These are phyloP conservation scores for Rattus rattus DNA, from an alignment of 2,113 vertebrate genomes.

Conservation along the genomic window DNA sequence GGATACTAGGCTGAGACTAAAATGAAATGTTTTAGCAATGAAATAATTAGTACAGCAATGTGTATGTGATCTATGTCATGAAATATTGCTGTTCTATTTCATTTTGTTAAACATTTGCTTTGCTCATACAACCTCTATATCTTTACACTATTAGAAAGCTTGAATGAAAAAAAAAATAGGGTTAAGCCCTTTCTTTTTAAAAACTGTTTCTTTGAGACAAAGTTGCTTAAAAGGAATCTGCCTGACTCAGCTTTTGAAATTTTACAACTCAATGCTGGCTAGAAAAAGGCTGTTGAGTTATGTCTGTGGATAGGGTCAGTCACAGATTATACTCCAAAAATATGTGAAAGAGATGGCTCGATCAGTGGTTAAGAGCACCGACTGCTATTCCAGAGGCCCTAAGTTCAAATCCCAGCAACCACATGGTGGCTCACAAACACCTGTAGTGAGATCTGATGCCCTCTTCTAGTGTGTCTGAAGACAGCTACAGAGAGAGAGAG, in stretches of 20 bases:
- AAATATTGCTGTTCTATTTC: not conserved
- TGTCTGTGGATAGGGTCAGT: not conserved
- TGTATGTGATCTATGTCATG: not conserved
- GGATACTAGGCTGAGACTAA: not conserved
- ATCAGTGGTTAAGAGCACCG: too few species aligned
- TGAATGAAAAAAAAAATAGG: not conserved
- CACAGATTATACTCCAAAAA: not conserved
- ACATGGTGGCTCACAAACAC: too few species aligned
- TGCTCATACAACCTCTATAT: not conserved
- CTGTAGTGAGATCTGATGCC: too few species aligned
- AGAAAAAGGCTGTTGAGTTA: not conserved
- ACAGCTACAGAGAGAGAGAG: too few species aligned
- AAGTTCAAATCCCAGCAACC: too few species aligned
- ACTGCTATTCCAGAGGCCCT: too few species aligned
- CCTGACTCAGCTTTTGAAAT: not conserved
- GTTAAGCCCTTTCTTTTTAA: not conserved
- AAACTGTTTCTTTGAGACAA: not conserved
- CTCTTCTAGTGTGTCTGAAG: too few species aligned
- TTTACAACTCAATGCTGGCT: not conserved
- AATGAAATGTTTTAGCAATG: slow-evolving; percentile 16
- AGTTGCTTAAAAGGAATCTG: not conserved
- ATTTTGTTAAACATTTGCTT: slow-evolving; percentile 5
- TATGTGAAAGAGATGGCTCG: not conserved
- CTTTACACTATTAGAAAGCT: not conserved
- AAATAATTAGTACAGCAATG: not conserved